These are phyloP conservation scores for Gortyna flavago DNA, from an alignment of 2,888 invertebrate species.

Conservation along the genomic window DNA sequence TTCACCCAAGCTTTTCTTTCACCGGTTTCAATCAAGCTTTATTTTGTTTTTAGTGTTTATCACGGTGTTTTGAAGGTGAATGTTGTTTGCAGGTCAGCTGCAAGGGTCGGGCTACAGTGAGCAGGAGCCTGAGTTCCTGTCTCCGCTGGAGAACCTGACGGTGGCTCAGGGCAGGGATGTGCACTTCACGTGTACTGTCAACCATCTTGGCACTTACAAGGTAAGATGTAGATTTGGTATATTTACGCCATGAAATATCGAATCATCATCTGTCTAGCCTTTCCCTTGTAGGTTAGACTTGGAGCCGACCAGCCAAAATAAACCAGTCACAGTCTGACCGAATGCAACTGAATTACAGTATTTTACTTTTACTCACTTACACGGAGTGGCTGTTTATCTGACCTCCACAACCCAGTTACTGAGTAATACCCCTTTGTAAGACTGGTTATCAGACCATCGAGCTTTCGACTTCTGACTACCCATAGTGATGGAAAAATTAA, in stretches of 20 bases:
- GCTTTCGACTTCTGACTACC: neutral
- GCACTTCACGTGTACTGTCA: constrained; percentile 97
- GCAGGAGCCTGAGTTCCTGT: constrained; percentile 94
- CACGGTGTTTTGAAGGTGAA: constrained; percentile 10
- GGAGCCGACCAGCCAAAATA: neutral
- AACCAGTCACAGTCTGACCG: neutral
- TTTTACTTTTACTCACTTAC: neutral
- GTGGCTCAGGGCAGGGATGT: constrained; percentile 96
- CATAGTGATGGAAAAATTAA: neutral
- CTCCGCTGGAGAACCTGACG: constrained; percentile 95
- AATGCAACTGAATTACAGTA: neutral
- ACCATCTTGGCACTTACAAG: constrained; percentile 95
- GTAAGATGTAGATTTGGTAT: constrained; percentile 76
- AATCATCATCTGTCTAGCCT: neutral
- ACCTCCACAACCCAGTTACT: neutral
- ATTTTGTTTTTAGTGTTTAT: constrained; percentile 14
- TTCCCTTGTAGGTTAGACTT: neutral
- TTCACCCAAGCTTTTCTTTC: constrained; percentile 13
- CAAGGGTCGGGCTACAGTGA: constrained; percentile 86
- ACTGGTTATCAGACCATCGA: neutral
- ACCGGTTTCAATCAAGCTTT: neutral
- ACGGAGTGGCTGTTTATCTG: neutral
- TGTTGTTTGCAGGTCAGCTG: constrained; percentile 79
- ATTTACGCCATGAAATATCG: neutral
- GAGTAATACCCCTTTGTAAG: neutral